Percentiles rank a stretch among this genome's conserved stretches.
Evolutionary conservation across 23 tunicate species (phyloP).

Genomic region (Ascidia mentula): DNA sequence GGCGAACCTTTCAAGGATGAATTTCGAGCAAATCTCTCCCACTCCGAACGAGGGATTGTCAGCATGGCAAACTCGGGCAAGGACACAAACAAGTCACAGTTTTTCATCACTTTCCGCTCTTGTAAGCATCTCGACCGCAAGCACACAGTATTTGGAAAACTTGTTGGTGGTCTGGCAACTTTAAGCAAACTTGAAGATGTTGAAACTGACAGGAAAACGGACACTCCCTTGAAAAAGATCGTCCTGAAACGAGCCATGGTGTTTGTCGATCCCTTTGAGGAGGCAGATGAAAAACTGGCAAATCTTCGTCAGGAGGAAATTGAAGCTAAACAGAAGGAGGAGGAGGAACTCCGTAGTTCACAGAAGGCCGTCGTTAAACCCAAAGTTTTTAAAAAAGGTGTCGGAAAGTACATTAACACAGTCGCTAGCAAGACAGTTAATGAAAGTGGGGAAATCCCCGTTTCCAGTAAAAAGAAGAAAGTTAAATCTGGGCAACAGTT

Average conservation of each 20-base stretch:
- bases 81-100: conserved; percentile 90
- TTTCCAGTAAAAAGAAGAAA: conserved; percentile 39
- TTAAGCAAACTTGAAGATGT: conserved; percentile 63
- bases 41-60: conserved; percentile 82
- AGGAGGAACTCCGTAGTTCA: conserved; percentile 14
- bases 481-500: conserved; percentile 38
- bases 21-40: conserved; percentile 72
- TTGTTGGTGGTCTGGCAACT: conserved; percentile 91
- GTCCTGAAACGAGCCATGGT: conserved; percentile 63
- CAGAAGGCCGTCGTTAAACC: conserved; percentile 41
- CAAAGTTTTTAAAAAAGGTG: conserved; percentile 73
- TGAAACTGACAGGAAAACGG: conserved; percentile 85
- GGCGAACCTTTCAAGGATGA: conserved; percentile 94
- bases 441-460: not conserved
- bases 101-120: conserved; percentile 93
- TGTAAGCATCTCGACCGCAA: conserved; percentile 90
- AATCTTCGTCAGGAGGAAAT: conserved; percentile 63
- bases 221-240: conserved; percentile 64
- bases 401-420: conserved; percentile 81
- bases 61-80: conserved; percentile 98
- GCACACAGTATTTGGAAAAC: conserved; percentile 91
- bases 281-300: conserved; percentile 87
- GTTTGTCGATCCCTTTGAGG: conserved; percentile 93
- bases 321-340: conserved; percentile 50
- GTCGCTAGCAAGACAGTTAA: not conserved